Evolutionary conservation across 2,888 invertebrate genomes (phyloP).

Genomic region (Volucella inanis): DNA sequence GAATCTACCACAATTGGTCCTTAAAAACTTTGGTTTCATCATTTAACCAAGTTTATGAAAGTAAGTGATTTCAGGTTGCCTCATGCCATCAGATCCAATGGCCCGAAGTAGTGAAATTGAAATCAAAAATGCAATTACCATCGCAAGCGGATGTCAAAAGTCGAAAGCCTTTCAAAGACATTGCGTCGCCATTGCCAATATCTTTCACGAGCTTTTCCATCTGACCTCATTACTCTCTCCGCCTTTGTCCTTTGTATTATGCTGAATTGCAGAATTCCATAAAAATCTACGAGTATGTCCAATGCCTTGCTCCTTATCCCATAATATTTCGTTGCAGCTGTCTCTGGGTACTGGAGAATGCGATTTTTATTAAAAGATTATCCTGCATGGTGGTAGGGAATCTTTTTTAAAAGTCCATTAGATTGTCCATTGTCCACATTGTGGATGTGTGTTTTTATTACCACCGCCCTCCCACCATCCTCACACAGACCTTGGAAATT

Average conservation of each 20-base stretch:
- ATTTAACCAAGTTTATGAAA: conserved; percentile 13
- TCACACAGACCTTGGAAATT: background rate
- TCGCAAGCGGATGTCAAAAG: background rate
- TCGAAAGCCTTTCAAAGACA: background rate
- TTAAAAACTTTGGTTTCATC: too few species aligned
- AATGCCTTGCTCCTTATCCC: background rate
- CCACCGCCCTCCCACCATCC: background rate
- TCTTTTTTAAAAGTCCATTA: conserved; percentile 64
- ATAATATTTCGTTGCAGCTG: conserved; percentile 21
- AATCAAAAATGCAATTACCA: conserved; percentile 13
- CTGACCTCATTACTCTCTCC: background rate
- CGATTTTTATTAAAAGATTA: conserved; percentile 39
- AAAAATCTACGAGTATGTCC: conserved; percentile 1
- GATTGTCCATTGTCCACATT: conserved; percentile 39
- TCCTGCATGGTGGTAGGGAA: conserved; percentile 11
- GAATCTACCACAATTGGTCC: too few species aligned
- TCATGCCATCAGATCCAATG: conserved; percentile 11
- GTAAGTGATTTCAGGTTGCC: conserved; percentile 5
- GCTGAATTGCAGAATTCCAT: background rate
- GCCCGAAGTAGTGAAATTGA: conserved; percentile 29
- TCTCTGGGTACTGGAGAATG: background rate
- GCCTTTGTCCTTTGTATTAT: background rate
- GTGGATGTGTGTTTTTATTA: background rate
- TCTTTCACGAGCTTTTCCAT: background rate
- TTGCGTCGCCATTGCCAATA: conserved; percentile 17